These are phyloP conservation scores for Heliconius hermathena DNA, from an alignment of 1,140 invertebrate species.

Conservation along the genomic window DNA sequence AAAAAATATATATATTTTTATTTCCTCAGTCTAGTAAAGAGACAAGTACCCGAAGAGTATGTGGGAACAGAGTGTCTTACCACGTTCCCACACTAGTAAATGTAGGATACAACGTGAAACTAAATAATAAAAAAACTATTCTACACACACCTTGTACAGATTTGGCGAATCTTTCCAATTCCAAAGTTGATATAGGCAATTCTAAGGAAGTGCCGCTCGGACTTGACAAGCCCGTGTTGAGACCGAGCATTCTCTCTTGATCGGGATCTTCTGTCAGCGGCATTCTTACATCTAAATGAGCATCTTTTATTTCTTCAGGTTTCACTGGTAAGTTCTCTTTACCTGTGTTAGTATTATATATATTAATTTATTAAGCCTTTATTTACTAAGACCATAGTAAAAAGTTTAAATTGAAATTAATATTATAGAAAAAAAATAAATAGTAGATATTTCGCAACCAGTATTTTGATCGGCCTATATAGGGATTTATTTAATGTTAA, in stretches of 20 bases:
- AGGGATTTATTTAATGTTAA: too few relatives aligned
- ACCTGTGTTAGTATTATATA: slow-evolving; percentile 18
- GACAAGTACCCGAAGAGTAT: too few relatives aligned
- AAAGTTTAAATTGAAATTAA: too few relatives aligned
- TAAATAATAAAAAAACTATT: background rate
- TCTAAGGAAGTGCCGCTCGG: slow-evolving; percentile 63
- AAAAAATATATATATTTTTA: too few relatives aligned
- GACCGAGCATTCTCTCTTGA: slow-evolving; percentile 43
- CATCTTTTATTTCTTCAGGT: slow-evolving; percentile 46
- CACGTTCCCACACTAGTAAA: background rate
- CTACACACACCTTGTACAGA: slow-evolving; percentile 63
- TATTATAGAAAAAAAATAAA: too few relatives aligned
- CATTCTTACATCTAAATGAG: slow-evolving; percentile 46
- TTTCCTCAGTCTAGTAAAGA: too few relatives aligned
- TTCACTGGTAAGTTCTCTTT: slow-evolving; percentile 63
- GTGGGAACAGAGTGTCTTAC: background rate
- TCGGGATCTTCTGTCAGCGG: slow-evolving; percentile 29
- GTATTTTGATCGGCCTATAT: too few relatives aligned
- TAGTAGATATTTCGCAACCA: too few relatives aligned
- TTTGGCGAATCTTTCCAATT: slow-evolving; percentile 68
- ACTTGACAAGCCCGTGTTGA: slow-evolving; percentile 47
- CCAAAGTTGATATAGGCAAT: slow-evolving; percentile 66
- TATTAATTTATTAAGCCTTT: too few relatives aligned
- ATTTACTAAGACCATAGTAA: too few relatives aligned
- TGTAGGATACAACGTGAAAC: background rate